Conservation (phyloP, 2,888 invertebrate genomes). For the Heterodera filipjevi region DNA sequence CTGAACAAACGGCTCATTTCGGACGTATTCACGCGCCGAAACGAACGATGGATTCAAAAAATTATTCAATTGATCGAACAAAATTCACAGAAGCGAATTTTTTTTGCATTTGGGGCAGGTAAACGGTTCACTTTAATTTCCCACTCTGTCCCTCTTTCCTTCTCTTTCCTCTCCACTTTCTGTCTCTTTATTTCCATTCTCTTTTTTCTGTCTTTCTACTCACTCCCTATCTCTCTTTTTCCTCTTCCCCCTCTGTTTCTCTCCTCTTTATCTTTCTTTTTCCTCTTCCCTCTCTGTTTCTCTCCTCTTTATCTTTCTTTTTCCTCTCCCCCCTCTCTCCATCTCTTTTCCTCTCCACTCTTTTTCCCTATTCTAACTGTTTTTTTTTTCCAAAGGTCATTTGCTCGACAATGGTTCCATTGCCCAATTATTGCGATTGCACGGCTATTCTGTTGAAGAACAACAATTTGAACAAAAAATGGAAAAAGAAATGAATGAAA, state of each 20-base stretch:
- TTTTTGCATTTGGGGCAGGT: conserved; percentile 8
- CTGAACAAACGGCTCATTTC: background rate
- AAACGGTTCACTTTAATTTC: background rate
- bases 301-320: no score
- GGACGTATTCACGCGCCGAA: background rate
- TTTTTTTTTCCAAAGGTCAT: background rate
- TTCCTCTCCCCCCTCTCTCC: no score
- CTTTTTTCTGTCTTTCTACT: background rate
- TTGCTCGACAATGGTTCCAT: conserved; percentile 8
- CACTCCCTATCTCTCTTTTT: background rate
- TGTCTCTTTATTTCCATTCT: no score
- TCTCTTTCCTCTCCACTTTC: no score
- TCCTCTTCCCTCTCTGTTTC: no score
- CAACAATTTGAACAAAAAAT: background rate
- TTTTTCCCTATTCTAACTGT: background rate
- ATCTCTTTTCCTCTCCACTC: background rate
- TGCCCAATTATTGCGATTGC: conserved; percentile 13
- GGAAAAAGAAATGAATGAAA: background rate
- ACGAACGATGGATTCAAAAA: conserved; percentile 3
- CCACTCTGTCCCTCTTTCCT: no score
- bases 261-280: no score
- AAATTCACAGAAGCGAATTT: conserved; percentile 17
- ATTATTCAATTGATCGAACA: conserved; percentile 13
- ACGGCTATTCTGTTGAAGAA: background rate
- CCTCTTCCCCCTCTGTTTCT: no score